These are phyloP conservation scores for Alca torda DNA, from an alignment of 2,797 vertebrate species.

Conservation along the genomic window DNA sequence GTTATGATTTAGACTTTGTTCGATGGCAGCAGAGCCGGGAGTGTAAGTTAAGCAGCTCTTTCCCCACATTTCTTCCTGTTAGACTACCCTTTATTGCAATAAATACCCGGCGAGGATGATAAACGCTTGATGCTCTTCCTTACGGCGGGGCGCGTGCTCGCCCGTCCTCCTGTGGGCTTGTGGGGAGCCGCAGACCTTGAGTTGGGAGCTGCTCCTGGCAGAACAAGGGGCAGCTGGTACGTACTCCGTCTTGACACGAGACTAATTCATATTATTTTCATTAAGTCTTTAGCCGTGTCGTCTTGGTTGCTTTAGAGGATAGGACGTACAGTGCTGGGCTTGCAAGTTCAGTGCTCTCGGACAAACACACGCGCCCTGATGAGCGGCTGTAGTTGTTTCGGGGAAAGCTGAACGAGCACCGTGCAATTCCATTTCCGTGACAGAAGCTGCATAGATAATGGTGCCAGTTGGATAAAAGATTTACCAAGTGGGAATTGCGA, in stretches of 20 bases:
- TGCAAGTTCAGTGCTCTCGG: neutral
- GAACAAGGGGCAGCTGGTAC: neutral
- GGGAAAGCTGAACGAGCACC: neutral
- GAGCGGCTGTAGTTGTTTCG: neutral
- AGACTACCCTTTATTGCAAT: neutral
- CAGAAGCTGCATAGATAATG: neutral
- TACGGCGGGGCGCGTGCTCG: neutral
- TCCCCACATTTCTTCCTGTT: neutral
- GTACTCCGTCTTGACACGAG: neutral
- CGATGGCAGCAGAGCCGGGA: neutral
- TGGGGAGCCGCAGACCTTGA: neutral
- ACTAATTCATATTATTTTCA: neutral
- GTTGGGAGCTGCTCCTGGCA: neutral
- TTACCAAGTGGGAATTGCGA: neutral
- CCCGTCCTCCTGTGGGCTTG: neutral
- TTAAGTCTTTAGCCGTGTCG: neutral
- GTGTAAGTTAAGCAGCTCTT: neutral
- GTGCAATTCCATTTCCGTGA: neutral
- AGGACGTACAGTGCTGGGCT: neutral
- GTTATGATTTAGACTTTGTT: neutral
- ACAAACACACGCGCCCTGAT: rapidly evolving
- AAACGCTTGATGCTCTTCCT: neutral
- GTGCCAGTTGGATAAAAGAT: neutral
- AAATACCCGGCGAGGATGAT: neutral
- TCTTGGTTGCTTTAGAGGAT: neutral